These are phyloP conservation scores for Apodemia zela DNA, from an alignment of 2,888 invertebrate species.

Conservation along the genomic window DNA sequence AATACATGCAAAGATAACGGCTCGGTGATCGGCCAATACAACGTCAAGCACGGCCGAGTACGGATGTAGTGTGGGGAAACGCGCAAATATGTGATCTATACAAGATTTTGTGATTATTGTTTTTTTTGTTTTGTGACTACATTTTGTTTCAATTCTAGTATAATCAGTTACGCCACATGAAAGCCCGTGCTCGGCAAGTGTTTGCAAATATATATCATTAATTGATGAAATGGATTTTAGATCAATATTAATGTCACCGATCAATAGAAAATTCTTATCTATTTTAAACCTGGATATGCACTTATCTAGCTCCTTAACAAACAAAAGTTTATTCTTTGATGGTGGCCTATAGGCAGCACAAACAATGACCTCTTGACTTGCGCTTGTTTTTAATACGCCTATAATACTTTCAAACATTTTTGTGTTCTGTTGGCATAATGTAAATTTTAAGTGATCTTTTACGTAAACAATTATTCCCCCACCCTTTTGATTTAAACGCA, in stretches of 20 bases:
- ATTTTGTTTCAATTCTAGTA: slow-evolving; percentile 20
- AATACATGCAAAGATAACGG: slow-evolving; percentile 23
- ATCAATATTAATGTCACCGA: slow-evolving; percentile 23
- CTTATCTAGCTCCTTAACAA: slow-evolving; percentile 19
- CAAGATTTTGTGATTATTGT: slow-evolving; percentile 28
- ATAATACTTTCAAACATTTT: slow-evolving; percentile 21
- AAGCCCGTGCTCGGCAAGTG: neutral
- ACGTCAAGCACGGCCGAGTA: slow-evolving; percentile 29
- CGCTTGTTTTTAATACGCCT: slow-evolving; percentile 7
- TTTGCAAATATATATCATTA: neutral
- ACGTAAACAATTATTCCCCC: slow-evolving; percentile 26
- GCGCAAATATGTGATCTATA: slow-evolving; percentile 34
- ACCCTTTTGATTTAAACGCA: slow-evolving; percentile 24
- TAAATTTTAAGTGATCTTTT: slow-evolving; percentile 20
- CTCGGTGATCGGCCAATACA: slow-evolving; percentile 33
- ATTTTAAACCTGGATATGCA: slow-evolving; percentile 8
- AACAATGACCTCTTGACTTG: neutral
- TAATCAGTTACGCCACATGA: slow-evolving; percentile 26
- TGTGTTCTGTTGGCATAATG: slow-evolving; percentile 1
- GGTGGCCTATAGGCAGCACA: slow-evolving; percentile 22
- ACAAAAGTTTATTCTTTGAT: slow-evolving; percentile 16
- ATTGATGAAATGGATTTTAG: slow-evolving; percentile 20
- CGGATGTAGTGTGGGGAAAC: slow-evolving; percentile 29
- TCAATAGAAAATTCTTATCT: slow-evolving; percentile 13
- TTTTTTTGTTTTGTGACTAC: neutral